Evolutionary conservation across 2,888 invertebrate species (phyloP).

Genomic region (Eremobia ochroleuca): DNA sequence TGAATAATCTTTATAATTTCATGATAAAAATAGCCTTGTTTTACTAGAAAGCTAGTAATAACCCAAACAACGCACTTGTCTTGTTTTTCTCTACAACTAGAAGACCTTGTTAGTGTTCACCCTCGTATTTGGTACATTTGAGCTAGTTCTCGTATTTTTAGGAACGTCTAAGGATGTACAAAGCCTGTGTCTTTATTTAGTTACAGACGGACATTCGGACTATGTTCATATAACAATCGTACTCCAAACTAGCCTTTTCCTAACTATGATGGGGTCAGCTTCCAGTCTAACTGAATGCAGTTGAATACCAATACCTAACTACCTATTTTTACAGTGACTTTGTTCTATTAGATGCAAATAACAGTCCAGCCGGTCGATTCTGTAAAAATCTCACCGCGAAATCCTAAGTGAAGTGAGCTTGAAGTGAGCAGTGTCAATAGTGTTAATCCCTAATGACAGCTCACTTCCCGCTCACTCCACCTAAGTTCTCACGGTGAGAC

Average conservation of each 20-base stretch:
- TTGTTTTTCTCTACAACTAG: conserved; percentile 1
- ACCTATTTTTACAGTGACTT: not conserved
- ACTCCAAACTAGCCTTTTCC: not conserved
- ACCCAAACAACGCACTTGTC: not conserved
- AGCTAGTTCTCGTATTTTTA: not conserved
- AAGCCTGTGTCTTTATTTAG: not conserved
- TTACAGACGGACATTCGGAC: not conserved
- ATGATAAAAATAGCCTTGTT: not conserved
- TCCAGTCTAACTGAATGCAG: not conserved
- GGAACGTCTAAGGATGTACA: not conserved
- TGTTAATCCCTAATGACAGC: too few species aligned
- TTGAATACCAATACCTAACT: not conserved
- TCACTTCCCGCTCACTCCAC: too few species aligned
- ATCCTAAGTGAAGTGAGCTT: too few species aligned
- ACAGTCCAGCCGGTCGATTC: too few species aligned
- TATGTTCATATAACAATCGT: not conserved
- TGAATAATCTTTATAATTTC: not conserved
- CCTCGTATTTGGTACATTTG: conserved; percentile 10
- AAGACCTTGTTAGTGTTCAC: not conserved
- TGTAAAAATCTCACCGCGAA: too few species aligned
- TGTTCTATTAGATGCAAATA: not conserved
- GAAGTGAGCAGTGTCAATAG: too few species aligned
- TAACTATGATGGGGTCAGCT: not conserved
- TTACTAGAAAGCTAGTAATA: not conserved
- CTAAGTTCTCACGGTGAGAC: too few species aligned